Evolutionary conservation across 2,797 vertebrate species (phyloP).

Genomic region (Pteronotus mesoamericanus): DNA sequence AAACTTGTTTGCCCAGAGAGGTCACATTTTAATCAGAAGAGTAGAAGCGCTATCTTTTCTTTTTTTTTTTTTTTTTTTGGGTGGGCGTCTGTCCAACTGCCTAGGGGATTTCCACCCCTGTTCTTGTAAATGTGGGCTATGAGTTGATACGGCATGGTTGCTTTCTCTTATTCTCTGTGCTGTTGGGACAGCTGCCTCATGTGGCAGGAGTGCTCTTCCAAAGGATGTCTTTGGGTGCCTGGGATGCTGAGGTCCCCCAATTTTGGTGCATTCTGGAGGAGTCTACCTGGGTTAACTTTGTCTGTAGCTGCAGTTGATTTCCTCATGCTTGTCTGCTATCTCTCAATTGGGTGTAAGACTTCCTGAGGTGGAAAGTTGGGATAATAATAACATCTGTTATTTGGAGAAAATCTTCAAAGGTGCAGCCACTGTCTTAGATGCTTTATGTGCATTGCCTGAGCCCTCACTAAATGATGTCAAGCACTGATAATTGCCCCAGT

Average conservation of each 20-base stretch:
- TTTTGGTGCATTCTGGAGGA: neutral
- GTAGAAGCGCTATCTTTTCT: neutral
- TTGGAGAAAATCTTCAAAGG: neutral
- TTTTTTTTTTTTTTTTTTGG: neutral
- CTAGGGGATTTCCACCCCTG: slow-evolving; percentile 65
- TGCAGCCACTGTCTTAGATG: neutral
- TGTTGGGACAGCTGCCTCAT: neutral
- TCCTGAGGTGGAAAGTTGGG: neutral
- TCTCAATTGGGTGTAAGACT: neutral
- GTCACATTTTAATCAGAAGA: slow-evolving; percentile 48
- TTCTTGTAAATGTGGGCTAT: slow-evolving; percentile 54
- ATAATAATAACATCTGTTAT: neutral
- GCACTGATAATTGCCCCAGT: rapidly evolving
- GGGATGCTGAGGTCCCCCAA: neutral
- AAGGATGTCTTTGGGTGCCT: neutral
- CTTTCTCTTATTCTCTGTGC: neutral
- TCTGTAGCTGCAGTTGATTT: rapidly evolving
- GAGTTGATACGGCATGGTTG: neutral
- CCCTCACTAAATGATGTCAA: rapidly evolving
- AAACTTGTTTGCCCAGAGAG: neutral
- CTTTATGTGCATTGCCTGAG: rapidly evolving
- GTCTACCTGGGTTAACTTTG: rapidly evolving
- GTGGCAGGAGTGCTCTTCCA: neutral
- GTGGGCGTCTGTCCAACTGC: slow-evolving; percentile 54
- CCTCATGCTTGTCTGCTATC: rapidly evolving